Evolutionary conservation across 2,888 invertebrate genomes (phyloP), one percentile per base, ranked within the genome.

Genomic region (Tetragnatha montana): DNA sequence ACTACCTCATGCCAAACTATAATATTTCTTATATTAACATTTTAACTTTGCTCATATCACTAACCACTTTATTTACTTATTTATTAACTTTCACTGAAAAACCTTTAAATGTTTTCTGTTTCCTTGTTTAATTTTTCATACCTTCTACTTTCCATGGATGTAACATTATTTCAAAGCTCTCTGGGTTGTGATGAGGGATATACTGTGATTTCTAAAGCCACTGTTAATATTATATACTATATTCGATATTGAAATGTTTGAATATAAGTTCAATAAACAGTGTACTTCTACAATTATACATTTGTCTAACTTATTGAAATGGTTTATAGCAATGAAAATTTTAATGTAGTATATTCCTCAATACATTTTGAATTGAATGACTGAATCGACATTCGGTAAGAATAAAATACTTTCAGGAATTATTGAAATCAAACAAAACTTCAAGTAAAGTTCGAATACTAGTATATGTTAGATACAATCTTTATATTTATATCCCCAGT

Each of bases 261-360:
- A 76, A 76, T 84, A 12, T 49, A 69, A 76, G 83, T 68, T 84
- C 47, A 84, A 84, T 84, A 84, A 84, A 84, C 12, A 49, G 8
- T 60, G 60, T 8, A 8, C 69, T 69, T 80, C 22, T 69, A 69
- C 21, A 35, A 35, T 35, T 35, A 35, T 4, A n/a, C n/a, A 35
- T 2, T 2, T 35, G 35, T 35, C 35, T 4, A 2, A 35, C 4
- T 35, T 35, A 35, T 35, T 35, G 35, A 35, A 35, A 35, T 35
- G 4, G 1, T 35, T 35, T 35, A 2, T 35, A 35, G 35, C 35
- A 35, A 35, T 35, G 35, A 35, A 35, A 1, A 35, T 4, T 35
- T 35, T 4, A 35, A 35, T 35, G 35, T 35, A 35, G 35, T 35
- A 35, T 35, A 35, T 35, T 1, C 4, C 35, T 35, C 2, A 35